Conservation (phyloP, 2,113 vertebrate genomes). For the Scomber scombrus region DNA sequence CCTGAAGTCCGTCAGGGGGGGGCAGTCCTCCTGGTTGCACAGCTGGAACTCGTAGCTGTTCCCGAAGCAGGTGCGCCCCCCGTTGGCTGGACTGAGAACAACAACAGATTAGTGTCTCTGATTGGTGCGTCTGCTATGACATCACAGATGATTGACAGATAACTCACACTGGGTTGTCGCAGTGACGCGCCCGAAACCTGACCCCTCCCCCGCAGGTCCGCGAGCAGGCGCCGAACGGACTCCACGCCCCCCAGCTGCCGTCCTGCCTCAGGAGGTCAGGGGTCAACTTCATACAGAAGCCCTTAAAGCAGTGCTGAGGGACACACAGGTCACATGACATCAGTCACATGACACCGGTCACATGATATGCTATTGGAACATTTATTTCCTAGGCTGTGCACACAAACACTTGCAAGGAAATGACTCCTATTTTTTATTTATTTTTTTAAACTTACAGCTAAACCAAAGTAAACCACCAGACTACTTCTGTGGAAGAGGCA, state of each 20-base stretch:
- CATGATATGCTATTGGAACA: no score
- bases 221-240: slow-evolving; percentile 92
- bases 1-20: slow-evolving; percentile 90
- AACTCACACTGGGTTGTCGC: slow-evolving; percentile 95
- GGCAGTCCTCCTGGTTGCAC: slow-evolving; percentile 91
- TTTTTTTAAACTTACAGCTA: no score
- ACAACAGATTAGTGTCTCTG: slow-evolving; percentile 23
- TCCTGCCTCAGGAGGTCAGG: slow-evolving; percentile 94
- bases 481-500: no score
- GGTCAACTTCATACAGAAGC: slow-evolving; percentile 94
- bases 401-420: no score
- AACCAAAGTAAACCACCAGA: no score
- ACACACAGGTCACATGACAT: background rate
- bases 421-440: no score
- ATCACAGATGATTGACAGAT: slow-evolving; percentile 20
- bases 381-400: no score
- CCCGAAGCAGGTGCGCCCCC: slow-evolving; percentile 93
- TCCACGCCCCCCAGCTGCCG: slow-evolving; percentile 95
- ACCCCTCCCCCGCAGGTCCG: slow-evolving; percentile 94
- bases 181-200: slow-evolving; percentile 90
- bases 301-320: slow-evolving; percentile 95
- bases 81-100: slow-evolving; percentile 90
- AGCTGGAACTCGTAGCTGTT: slow-evolving; percentile 94
- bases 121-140: background rate
- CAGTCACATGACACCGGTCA: no score